These are phyloP conservation scores for Protonibea diacanthus DNA, from an alignment of 2,797 vertebrate genomes.

Conservation along the genomic window DNA sequence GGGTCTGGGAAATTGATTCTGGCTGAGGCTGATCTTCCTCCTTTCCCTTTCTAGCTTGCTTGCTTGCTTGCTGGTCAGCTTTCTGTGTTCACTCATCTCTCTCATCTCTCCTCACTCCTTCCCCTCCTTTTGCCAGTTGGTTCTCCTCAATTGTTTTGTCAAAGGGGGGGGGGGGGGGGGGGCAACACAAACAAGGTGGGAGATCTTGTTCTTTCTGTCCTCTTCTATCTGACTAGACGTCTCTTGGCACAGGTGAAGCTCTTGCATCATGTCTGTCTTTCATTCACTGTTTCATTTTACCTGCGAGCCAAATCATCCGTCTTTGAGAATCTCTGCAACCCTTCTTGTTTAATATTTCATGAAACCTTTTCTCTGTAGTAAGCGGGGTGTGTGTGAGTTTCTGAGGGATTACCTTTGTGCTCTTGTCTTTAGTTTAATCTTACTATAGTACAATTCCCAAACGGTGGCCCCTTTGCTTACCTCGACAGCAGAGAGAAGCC, in stretches of 20 bases:
- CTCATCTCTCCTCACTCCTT: slow-evolving; percentile 20
- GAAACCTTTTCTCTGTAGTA: slow-evolving; percentile 38
- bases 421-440: slow-evolving; percentile 31
- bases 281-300: slow-evolving; percentile 42
- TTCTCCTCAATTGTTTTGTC: slow-evolving; percentile 7
- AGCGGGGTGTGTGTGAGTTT: slow-evolving; percentile 42
- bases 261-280: slow-evolving; percentile 49
- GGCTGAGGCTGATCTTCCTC: slow-evolving; percentile 70
- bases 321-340: slow-evolving; percentile 51
- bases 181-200: slow-evolving; percentile 44
- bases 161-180: too few species aligned
- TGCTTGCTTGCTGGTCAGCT: slow-evolving; percentile 15
- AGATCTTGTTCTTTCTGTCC: slow-evolving; percentile 47
- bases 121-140: too few species aligned
- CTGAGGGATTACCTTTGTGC: slow-evolving; percentile 42
- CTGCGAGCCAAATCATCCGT: slow-evolving; percentile 50
- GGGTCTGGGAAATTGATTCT: slow-evolving; percentile 82
- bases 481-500: slow-evolving; percentile 5
- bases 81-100: slow-evolving; percentile 26
- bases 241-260: slow-evolving; percentile 40
- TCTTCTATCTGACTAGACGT: slow-evolving; percentile 37
- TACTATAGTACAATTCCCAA: slow-evolving; percentile 7
- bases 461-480: background rate
- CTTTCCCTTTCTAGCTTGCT: slow-evolving; percentile 41
- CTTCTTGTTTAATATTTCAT: slow-evolving; percentile 65